Conservation (phyloP, 2,888 invertebrate genomes). For the Trachelus tabidus region DNA sequence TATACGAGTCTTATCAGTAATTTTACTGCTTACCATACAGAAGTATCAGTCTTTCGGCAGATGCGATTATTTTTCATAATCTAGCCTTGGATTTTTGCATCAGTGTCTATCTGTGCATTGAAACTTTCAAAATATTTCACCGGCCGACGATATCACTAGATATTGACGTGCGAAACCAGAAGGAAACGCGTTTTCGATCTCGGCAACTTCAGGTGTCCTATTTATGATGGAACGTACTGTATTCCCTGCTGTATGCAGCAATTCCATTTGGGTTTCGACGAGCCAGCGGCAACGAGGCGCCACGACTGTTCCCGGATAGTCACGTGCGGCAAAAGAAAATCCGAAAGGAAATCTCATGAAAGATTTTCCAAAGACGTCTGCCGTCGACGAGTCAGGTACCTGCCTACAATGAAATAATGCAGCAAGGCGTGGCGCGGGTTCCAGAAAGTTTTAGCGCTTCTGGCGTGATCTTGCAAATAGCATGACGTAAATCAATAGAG, state of each 20-base stretch:
- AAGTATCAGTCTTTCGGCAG: too few species aligned
- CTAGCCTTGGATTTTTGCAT: too few species aligned
- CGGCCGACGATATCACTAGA: too few species aligned
- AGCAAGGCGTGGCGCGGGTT: conserved; percentile 40
- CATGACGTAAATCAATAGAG: conserved; percentile 60
- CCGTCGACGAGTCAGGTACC: neutral
- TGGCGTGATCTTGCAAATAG: conserved; percentile 63
- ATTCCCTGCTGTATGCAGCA: neutral
- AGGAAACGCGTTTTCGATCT: too few species aligned
- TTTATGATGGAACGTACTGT: too few species aligned
- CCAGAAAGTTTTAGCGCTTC: conserved; percentile 57
- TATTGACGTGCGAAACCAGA: too few species aligned
- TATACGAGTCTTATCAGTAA: too few species aligned
- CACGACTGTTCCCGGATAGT: neutral
- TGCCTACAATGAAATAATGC: conserved; percentile 13
- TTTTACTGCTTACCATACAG: too few species aligned
- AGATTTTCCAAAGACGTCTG: conserved; percentile 11
- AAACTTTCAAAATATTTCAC: too few species aligned
- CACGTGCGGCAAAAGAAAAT: neutral
- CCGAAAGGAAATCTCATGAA: neutral
- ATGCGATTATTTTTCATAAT: too few species aligned
- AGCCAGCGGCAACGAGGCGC: neutral
- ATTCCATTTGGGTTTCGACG: neutral
- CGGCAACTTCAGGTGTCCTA: too few species aligned
- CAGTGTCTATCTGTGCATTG: too few species aligned